Conservation (phyloP, 2,113 vertebrate species). For the Oryzias celebensis region DNA sequence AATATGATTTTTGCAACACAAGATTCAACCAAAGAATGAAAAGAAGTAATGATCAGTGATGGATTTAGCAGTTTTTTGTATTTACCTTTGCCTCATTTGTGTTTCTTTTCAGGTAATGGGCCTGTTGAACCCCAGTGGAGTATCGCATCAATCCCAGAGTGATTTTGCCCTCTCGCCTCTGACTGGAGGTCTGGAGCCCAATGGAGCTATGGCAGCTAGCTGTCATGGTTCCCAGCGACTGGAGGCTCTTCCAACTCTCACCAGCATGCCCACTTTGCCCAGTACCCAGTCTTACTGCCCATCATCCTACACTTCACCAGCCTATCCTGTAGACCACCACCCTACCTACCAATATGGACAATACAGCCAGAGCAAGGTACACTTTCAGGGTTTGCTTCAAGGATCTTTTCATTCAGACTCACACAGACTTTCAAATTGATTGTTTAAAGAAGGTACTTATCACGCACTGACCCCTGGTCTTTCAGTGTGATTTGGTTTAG, state of each 20-base stretch:
- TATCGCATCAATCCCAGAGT: conserved; percentile 95
- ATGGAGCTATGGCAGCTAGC: conserved; percentile 91
- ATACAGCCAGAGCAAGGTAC: conserved; percentile 96
- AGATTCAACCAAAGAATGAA: not conserved
- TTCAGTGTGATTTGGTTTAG: conserved; percentile 22
- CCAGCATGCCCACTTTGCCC: conserved; percentile 83
- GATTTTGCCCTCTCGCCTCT: conserved; percentile 96
- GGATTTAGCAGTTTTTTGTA: not conserved
- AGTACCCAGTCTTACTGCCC: conserved; percentile 97
- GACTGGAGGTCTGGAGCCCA: conserved; percentile 92
- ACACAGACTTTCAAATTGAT: conserved; percentile 19
- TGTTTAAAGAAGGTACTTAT: conserved; percentile 17
- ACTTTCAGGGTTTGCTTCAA: not conserved
- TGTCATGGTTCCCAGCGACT: conserved; percentile 91
- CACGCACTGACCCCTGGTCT: conserved; percentile 11
- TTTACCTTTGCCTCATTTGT: not conserved
- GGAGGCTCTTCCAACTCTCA: conserved; percentile 87
- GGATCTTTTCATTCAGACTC: conserved; percentile 10
- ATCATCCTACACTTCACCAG: conserved; percentile 90
- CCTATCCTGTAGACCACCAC: conserved; percentile 94
- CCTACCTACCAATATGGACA: conserved; percentile 96
- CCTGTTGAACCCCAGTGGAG: conserved; percentile 92
- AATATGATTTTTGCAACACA: not conserved
- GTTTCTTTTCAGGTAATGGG: conserved; percentile 89
- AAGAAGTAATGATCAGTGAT: not conserved